Evolutionary conservation across 2,888 invertebrate species (phyloP).

Genomic region (Dromius quadrimaculatus): DNA sequence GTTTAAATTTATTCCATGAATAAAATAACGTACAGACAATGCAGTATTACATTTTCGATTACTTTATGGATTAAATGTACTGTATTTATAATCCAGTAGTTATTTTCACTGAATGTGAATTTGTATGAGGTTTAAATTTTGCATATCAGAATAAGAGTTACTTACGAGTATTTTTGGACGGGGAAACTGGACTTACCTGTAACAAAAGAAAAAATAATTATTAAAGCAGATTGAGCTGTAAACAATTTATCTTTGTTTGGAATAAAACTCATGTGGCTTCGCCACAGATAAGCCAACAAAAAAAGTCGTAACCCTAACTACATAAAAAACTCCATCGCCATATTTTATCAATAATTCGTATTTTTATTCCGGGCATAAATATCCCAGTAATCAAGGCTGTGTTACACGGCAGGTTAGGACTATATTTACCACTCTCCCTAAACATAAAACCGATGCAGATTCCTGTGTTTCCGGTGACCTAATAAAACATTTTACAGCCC

Average conservation of each 20-base stretch:
- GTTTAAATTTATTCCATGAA: slow-evolving; percentile 33
- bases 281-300: slow-evolving; percentile 32
- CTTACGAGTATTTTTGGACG: too few relatives aligned
- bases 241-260: slow-evolving; percentile 22
- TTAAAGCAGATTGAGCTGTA: not conserved
- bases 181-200: not conserved
- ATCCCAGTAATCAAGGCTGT: slow-evolving; percentile 39
- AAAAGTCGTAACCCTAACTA: slow-evolving; percentile 40
- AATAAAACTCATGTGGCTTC: slow-evolving; percentile 6
- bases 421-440: slow-evolving; percentile 12
- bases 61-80: slow-evolving; percentile 29
- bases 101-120: not conserved
- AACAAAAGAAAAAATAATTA: slow-evolving; percentile 1
- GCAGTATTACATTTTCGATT: slow-evolving; percentile 27
- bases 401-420: slow-evolving; percentile 25
- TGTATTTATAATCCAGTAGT: slow-evolving; percentile 2
- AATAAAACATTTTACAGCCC: slow-evolving; percentile 50
- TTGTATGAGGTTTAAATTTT: not conserved
- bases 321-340: slow-evolving; percentile 32
- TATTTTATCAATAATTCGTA: slow-evolving; percentile 47
- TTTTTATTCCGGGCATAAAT: slow-evolving; percentile 46
- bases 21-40: slow-evolving; percentile 31
- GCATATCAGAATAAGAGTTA: too few relatives aligned
- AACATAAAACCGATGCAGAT: slow-evolving; percentile 42
- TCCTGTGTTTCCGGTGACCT: slow-evolving; percentile 39